phyloP scores from a whole-genome alignment of 2,888 invertebrate genomes.

The Horisme vitalbata region DNA sequence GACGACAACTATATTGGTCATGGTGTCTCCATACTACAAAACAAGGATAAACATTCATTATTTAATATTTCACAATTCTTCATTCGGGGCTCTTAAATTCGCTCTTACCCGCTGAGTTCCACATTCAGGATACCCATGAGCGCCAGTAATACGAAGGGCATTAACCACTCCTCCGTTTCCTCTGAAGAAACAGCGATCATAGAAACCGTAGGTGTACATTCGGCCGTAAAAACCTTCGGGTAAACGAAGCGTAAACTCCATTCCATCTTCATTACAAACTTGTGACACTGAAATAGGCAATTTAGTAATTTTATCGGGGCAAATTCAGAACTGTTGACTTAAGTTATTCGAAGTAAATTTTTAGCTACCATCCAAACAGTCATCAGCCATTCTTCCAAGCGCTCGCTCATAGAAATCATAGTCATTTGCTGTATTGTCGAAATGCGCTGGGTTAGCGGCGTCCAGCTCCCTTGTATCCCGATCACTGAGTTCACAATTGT shows the following conservation, averaged over 20 bases:
- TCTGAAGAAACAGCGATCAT: constrained; percentile 94
- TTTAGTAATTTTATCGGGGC: no score
- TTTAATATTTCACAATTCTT: not conserved
- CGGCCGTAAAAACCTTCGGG: constrained; percentile 95
- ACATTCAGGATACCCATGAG: constrained; percentile 96
- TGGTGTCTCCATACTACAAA: constrained; percentile 92
- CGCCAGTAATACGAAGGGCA: constrained; percentile 92
- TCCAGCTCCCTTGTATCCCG: constrained; percentile 92
- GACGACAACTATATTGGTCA: constrained; percentile 96
- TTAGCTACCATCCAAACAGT: constrained; percentile 91
- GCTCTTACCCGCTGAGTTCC: constrained; percentile 90
- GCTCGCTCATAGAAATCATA: constrained; percentile 92
- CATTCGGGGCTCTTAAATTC: not conserved
- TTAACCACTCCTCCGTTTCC: constrained; percentile 94
- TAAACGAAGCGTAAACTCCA: constrained; percentile 95
- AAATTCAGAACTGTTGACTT: no score
- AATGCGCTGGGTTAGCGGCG: constrained; percentile 91
- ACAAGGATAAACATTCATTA: not conserved
- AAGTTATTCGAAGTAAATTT: not conserved
- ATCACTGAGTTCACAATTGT: constrained; percentile 96
- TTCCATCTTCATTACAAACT: constrained; percentile 96
- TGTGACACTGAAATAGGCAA: constrained; percentile 87
- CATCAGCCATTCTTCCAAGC: constrained; percentile 87
- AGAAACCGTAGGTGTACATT: constrained; percentile 95
- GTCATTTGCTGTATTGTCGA: constrained; percentile 91